phyloP scores from a whole-genome alignment of 2,888 invertebrate genomes.

The Slavum lentiscoides region DNA sequence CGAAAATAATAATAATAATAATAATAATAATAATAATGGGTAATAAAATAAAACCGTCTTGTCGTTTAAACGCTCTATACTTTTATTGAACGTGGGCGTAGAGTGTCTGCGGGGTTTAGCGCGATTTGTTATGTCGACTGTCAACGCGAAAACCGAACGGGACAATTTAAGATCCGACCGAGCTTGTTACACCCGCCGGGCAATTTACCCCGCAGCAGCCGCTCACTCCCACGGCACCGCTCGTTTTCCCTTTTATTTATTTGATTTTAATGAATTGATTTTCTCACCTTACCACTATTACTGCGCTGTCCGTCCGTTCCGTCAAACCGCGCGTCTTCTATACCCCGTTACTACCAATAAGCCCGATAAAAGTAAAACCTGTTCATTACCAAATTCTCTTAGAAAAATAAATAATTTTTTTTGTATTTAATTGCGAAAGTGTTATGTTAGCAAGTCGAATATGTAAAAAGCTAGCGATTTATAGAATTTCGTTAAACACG shows the following conservation, averaged over 20 bases:
- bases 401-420: no score
- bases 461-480: no score
- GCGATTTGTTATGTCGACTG: background rate
- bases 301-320: background rate
- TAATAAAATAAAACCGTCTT: no score
- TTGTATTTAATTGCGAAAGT: no score
- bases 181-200: background rate
- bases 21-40: no score
- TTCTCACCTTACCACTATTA: background rate
- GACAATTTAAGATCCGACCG: slow-evolving; percentile 12
- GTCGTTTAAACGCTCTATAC: background rate
- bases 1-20: no score
- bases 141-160: slow-evolving; percentile 4
- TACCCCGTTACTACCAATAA: no score
- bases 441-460: no score
- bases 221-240: background rate
- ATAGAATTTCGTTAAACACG: no score
- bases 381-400: no score
- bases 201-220: background rate
- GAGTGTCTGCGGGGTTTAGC: background rate
- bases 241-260: background rate
- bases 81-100: background rate
- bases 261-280: slow-evolving; percentile 16
- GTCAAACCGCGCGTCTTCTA: no score
- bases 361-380: no score